phyloP scores from a whole-genome alignment of 2,797 vertebrate species.

The Chrysocyon brachyurus region DNA sequence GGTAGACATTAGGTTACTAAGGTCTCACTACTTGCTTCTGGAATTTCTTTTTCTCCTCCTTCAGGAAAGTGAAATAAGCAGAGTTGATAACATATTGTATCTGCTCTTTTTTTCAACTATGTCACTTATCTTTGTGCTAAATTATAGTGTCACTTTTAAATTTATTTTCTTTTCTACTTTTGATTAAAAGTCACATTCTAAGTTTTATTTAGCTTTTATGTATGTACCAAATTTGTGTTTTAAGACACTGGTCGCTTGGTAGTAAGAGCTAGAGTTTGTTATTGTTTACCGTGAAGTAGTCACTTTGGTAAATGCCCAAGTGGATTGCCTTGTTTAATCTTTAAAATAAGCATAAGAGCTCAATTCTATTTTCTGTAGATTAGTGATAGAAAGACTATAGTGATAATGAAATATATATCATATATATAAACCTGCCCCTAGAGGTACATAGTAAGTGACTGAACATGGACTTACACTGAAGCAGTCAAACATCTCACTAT shows the following conservation, averaged over 20 bases:
- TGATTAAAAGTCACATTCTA: background rate
- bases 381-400: background rate
- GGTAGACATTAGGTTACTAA: background rate
- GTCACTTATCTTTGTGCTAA: background rate
- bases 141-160: background rate
- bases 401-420: background rate
- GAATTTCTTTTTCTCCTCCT: background rate
- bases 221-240: background rate
- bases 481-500: background rate
- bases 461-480: background rate
- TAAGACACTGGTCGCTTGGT: background rate
- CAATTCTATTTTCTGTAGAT: background rate
- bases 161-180: background rate
- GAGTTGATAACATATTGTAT: background rate
- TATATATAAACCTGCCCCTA: too few relatives aligned
- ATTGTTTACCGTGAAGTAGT: background rate
- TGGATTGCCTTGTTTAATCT: background rate
- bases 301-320: background rate
- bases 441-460: background rate
- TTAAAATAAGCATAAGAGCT: background rate
- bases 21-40: background rate
- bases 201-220: background rate
- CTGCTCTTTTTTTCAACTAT: background rate
- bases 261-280: background rate
- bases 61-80: background rate